Evolutionary conservation across 2,797 vertebrate genomes (phyloP).

Genomic region (Emydoidea blandingii): DNA sequence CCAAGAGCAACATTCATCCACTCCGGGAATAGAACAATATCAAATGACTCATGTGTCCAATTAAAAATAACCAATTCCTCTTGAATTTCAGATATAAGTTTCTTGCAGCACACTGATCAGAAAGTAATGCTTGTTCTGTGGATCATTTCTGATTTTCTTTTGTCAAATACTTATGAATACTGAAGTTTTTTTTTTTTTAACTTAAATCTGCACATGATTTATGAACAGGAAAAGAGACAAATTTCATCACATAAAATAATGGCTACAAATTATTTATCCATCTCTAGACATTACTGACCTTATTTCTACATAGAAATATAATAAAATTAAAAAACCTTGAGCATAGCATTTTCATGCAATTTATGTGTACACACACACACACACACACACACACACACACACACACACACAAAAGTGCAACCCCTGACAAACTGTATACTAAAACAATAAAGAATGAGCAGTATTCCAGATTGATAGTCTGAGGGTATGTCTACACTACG

Average conservation of each 20-base stretch:
- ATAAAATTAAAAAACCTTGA: not conserved
- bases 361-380: too few species aligned
- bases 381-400: too few species aligned
- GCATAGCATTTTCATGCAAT: not conserved
- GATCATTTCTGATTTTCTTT: not conserved
- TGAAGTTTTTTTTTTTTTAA: not conserved
- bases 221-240: not conserved
- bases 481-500: too few species aligned
- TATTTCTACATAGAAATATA: not conserved
- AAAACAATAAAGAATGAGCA: not conserved
- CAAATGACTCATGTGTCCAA: not conserved
- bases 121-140: not conserved
- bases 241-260: not conserved
- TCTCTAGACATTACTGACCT: not conserved
- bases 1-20: not conserved
- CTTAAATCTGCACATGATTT: not conserved
- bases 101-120: accelerated
- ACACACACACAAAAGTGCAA: too few species aligned
- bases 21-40: not conserved
- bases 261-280: not conserved
- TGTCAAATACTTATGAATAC: not conserved
- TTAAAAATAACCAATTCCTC: not conserved
- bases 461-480: not conserved
- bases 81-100: not conserved
- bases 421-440: not conserved